Percentiles rank a stretch among this genome's conserved stretches.
Evolutionary conservation across 2,797 vertebrate genomes (phyloP).

Genomic region (Rhynchonycteris naso): DNA sequence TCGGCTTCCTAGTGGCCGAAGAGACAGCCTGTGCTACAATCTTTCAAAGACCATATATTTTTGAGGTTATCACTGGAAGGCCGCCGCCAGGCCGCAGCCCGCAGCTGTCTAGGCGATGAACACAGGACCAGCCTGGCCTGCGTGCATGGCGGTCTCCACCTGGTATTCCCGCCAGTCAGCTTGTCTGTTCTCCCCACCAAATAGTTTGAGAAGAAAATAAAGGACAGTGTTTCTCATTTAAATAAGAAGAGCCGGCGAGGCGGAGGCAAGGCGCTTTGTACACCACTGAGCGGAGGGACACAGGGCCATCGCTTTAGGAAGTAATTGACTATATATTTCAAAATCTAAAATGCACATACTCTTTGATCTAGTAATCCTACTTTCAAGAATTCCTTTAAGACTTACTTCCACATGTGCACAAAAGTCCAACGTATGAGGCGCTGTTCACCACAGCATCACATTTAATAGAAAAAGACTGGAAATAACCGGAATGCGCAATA

Average conservation of each 20-base stretch:
- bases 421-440: neutral
- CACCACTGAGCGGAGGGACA: accelerated
- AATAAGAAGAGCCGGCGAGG: neutral
- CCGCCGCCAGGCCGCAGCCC: accelerated
- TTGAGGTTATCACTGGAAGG: neutral
- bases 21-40: neutral
- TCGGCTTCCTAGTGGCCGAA: neutral
- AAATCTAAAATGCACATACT: neutral
- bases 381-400: neutral
- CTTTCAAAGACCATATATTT: neutral
- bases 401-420: neutral
- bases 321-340: neutral
- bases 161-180: accelerated
- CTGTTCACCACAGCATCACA: neutral
- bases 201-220: neutral
- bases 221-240: neutral
- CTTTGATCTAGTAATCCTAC: conserved; percentile 52
- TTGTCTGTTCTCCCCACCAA: neutral
- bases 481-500: neutral
- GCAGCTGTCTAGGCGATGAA: too few species aligned
- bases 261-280: too few species aligned
- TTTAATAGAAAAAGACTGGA: conserved; percentile 36
- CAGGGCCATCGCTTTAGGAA: neutral
- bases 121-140: accelerated
- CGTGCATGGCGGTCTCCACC: neutral